Conservation (phyloP, 2,797 vertebrate species). For the Anguilla megastoma region DNA sequence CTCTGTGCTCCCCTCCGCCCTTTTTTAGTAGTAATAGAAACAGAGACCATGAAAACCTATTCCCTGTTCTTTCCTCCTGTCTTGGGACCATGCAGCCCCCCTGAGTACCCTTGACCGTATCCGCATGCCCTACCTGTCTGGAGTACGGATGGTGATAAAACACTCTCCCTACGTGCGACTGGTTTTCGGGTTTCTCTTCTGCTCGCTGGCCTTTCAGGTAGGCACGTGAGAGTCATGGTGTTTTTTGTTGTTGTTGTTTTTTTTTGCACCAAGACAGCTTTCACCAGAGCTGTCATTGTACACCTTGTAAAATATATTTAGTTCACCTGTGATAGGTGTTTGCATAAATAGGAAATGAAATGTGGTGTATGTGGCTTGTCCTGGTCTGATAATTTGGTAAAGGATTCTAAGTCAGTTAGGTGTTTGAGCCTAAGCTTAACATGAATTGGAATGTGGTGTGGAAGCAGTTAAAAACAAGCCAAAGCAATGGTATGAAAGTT, state of each 20-base stretch:
- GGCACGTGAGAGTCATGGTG: background rate
- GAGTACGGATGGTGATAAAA: slow-evolving; percentile 50
- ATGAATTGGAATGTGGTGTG: background rate
- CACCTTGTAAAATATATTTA: background rate
- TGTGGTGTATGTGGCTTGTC: background rate
- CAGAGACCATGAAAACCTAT: background rate
- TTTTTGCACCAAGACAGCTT: background rate
- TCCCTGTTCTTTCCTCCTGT: background rate
- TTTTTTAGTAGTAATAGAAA: background rate
- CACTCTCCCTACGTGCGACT: slow-evolving; percentile 61
- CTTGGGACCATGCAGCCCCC: slow-evolving; percentile 44
- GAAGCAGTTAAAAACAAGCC: background rate
- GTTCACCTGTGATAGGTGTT: background rate
- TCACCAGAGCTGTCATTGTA: background rate
- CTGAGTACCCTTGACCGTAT: slow-evolving; percentile 55
- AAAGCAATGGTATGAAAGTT: background rate
- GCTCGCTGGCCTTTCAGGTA: slow-evolving; percentile 69
- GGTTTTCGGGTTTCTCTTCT: slow-evolving; percentile 61
- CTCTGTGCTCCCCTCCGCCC: background rate
- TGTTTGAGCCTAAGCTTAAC: background rate
- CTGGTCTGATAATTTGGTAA: background rate
- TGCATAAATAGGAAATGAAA: background rate
- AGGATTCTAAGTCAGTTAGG: background rate
- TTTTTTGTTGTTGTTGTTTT: background rate
- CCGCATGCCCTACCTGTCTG: slow-evolving; percentile 50